A percentile compares a stretch with the other conserved stretches of the same genome.
phyloP scores from a whole-genome alignment of 2,888 invertebrate species.

The Zaprionus obscuricornis region DNA sequence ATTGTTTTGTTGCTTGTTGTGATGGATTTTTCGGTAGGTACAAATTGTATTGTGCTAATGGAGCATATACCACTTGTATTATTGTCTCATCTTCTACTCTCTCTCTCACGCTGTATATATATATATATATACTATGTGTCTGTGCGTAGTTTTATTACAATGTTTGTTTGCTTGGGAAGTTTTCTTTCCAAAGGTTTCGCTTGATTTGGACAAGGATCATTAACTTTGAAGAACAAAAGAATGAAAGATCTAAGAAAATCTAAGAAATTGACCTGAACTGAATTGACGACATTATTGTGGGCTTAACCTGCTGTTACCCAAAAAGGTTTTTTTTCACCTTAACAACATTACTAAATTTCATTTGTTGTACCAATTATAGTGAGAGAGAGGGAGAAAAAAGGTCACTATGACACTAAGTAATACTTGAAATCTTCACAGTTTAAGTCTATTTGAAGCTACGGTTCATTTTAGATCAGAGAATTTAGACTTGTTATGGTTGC shows the following conservation, averaged over 20 bases:
- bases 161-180: too few species aligned
- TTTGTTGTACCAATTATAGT: too few species aligned
- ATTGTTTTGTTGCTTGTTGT: conserved; percentile 62
- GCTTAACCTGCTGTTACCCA: conserved; percentile 15
- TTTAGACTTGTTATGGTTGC: too few species aligned
- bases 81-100: neutral
- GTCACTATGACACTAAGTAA: too few species aligned
- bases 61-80: conserved; percentile 56
- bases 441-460: too few species aligned
- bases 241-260: conserved; percentile 11
- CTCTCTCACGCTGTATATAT: neutral
- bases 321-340: too few species aligned
- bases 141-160: conserved; percentile 25
- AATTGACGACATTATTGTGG: too few species aligned
- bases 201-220: conserved; percentile 58
- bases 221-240: conserved; percentile 27
- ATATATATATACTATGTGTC: conserved; percentile 6
- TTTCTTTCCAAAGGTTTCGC: conserved; percentile 17
- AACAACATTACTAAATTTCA: too few species aligned
- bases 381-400: too few species aligned
- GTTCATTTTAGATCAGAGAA: too few species aligned
- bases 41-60: conserved; percentile 70
- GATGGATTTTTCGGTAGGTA: conserved; percentile 71
- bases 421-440: too few species aligned
- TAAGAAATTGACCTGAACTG: too few species aligned